A percentile compares a stretch with the other conserved stretches of the same genome.
Evolutionary conservation across 2,113 vertebrate genomes (phyloP).

Genomic region (Barbus barbus): DNA sequence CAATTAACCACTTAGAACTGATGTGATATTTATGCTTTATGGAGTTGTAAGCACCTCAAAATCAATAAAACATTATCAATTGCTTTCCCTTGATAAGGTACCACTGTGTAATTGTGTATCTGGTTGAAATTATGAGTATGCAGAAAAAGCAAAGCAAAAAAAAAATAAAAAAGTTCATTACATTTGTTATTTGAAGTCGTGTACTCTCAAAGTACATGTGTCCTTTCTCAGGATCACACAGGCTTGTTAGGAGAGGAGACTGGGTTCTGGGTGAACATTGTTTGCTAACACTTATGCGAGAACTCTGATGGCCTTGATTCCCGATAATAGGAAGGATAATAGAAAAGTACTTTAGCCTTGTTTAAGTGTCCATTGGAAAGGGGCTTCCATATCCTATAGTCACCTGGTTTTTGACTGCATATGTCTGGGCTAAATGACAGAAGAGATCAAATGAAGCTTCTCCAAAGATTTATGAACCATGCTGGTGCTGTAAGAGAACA

Average conservation of each 20-base stretch:
- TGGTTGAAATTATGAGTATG: not conserved
- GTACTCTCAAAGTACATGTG: slow-evolving; percentile 10
- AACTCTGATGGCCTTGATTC: not conserved
- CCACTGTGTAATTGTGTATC: not conserved
- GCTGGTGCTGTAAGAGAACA: slow-evolving; percentile 46
- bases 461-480: slow-evolving; percentile 23
- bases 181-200: not conserved
- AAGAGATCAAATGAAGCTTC: not conserved
- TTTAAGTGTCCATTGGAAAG: not conserved
- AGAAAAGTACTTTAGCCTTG: not conserved
- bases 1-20: not conserved
- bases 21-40: not conserved
- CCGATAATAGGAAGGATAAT: not conserved
- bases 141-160: too few species aligned
- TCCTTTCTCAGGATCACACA: slow-evolving; percentile 9
- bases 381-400: not conserved
- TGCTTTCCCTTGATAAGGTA: not conserved
- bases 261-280: slow-evolving; percentile 10
- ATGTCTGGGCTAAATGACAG: not conserved
- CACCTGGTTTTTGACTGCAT: slow-evolving; percentile 6
- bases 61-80: not conserved
- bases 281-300: not conserved
- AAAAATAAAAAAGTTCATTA: too few species aligned
- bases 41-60: not conserved
- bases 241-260: not conserved